Evolutionary conservation across 2,113 vertebrate species (phyloP).

Genomic region (Pelecanus crispus): DNA sequence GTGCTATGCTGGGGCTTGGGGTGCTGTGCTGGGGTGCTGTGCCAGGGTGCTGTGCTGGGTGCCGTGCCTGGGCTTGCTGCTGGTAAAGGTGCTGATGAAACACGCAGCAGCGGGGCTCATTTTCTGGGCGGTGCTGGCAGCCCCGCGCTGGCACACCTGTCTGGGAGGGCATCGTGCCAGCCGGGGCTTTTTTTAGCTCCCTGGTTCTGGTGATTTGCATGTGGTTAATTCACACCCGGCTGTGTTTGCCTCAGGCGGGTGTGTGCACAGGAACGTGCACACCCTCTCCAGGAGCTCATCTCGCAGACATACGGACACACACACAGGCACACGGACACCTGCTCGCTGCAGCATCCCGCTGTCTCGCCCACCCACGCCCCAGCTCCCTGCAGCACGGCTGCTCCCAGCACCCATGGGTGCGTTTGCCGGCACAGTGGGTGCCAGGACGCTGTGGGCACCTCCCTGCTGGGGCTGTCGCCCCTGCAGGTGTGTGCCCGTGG

Average conservation of each 20-base stretch:
- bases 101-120: not conserved
- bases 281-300: not conserved
- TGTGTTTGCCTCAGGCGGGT: rapidly evolving
- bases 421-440: rapidly evolving
- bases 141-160: not conserved
- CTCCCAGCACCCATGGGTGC: not conserved
- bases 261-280: not conserved
- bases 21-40: not conserved
- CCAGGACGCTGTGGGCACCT: not conserved
- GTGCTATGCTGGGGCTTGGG: not conserved
- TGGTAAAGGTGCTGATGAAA: not conserved
- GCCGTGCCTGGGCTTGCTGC: not conserved
- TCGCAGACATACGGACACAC: not conserved
- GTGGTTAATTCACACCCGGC: too few relatives aligned
- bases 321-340: not conserved
- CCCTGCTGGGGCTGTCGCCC: not conserved
- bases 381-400: not conserved
- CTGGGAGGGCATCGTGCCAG: not conserved
- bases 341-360: not conserved
- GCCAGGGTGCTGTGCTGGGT: not conserved
- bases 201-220: not conserved
- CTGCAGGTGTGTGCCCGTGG: rapidly evolving
- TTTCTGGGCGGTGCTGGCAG: not conserved
- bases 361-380: rapidly evolving
- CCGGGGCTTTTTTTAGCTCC: not conserved